Conservation (phyloP, 2,888 invertebrate genomes). For the Iselma pallidipennis region DNA sequence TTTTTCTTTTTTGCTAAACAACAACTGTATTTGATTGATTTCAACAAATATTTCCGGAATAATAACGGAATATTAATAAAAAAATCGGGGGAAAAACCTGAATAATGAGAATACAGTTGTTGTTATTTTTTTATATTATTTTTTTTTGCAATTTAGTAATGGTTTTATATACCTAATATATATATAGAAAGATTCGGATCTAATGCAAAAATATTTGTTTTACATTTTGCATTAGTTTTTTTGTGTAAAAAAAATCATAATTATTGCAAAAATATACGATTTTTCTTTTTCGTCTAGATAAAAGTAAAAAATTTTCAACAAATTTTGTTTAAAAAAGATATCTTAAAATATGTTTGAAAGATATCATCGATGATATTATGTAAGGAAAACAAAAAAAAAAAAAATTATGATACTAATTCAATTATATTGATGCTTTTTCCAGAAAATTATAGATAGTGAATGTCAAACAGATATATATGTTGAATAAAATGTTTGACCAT, state of each 20-base stretch:
- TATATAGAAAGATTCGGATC: conserved; percentile 1
- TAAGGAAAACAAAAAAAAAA: background rate
- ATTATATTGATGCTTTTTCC: conserved; percentile 38
- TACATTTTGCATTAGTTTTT: conserved; percentile 22
- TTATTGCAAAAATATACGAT: conserved; percentile 21
- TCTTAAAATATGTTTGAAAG: conserved; percentile 48
- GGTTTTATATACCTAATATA: background rate
- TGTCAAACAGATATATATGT: conserved; percentile 41
- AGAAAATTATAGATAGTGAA: conserved; percentile 33
- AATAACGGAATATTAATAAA: conserved; percentile 15
- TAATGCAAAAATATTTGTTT: conserved; percentile 29
- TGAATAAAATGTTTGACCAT: conserved; percentile 40
- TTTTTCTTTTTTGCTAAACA: too few species aligned
- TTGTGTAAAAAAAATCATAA: conserved; percentile 2
- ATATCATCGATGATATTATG: conserved; percentile 37
- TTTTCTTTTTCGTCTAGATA: conserved; percentile 7
- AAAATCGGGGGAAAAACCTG: background rate
- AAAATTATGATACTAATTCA: conserved; percentile 8
- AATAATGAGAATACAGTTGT: background rate
- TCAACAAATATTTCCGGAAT: too few species aligned
- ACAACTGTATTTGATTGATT: too few species aligned
- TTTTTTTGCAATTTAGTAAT: background rate
- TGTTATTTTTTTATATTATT: background rate
- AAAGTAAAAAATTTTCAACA: background rate
- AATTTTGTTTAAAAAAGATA: conserved; percentile 40